Evolutionary conservation across 2,797 vertebrate genomes (phyloP).

Genomic region (Chaunax sp.): DNA sequence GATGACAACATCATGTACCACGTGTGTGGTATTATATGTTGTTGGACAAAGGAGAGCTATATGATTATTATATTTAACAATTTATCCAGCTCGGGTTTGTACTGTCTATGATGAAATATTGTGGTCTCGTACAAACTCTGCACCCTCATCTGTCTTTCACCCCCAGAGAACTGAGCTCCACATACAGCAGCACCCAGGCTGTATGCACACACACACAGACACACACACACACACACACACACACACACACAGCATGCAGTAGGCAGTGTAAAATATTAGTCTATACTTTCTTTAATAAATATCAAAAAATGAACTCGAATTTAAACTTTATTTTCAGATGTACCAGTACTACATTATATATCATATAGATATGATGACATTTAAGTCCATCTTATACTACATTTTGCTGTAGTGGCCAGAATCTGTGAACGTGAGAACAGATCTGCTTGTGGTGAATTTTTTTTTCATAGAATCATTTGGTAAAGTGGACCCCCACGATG

Average conservation of each 20-base stretch:
- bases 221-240: not conserved
- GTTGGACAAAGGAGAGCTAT: constrained; percentile 34
- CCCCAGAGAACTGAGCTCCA: constrained; percentile 76
- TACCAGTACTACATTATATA: not conserved
- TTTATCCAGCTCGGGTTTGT: constrained; percentile 76
- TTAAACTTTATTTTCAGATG: not conserved
- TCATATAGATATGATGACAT: not conserved
- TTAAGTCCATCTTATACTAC: not conserved
- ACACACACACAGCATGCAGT: constrained; percentile 8
- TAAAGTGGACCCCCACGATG: not conserved
- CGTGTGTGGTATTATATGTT: constrained; percentile 66
- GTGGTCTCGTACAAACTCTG: constrained; percentile 60
- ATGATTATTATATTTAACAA: constrained; percentile 77
- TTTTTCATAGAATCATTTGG: constrained; percentile 30
- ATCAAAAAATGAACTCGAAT: not conserved
- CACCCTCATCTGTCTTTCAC: constrained; percentile 78
- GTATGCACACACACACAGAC: constrained; percentile 14
- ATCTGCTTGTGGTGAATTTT: constrained; percentile 32
- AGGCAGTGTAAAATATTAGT: constrained; percentile 1
- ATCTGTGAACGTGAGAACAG: too few relatives aligned
- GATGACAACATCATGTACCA: constrained; percentile 33
- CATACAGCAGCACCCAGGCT: constrained; percentile 64
- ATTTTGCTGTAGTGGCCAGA: too few relatives aligned
- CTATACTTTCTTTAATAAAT: constrained; percentile 5
- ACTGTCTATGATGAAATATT: constrained; percentile 81